phyloP scores from a whole-genome alignment of 2,888 invertebrate species.

The Xylota sylvarum region DNA sequence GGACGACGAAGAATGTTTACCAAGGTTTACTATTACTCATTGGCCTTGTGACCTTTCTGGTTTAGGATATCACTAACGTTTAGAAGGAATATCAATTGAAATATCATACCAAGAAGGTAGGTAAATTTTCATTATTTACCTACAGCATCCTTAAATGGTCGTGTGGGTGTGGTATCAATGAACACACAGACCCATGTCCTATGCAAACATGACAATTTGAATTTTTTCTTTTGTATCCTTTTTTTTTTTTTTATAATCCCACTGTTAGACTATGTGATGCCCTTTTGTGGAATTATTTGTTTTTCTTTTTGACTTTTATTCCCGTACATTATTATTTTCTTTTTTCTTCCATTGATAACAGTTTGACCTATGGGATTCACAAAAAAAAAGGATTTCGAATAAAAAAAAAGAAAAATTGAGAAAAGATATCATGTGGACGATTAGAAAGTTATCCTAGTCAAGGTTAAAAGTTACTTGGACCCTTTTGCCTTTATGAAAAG shows the following conservation, averaged over 20 bases:
- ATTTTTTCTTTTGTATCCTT: constrained; percentile 12
- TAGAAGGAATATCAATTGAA: constrained; percentile 23
- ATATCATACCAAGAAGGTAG: constrained; percentile 51
- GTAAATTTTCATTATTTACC: constrained; percentile 41
- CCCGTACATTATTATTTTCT: background rate
- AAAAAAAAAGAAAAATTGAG: background rate
- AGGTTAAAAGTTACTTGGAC: constrained; percentile 3
- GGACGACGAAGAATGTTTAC: constrained; percentile 22
- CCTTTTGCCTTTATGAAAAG: constrained; percentile 1
- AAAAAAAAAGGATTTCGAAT: background rate
- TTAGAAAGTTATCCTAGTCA: constrained; percentile 19
- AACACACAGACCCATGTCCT: constrained; percentile 35
- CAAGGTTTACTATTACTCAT: constrained; percentile 5
- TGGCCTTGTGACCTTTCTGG: constrained; percentile 46
- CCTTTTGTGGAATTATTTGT: constrained; percentile 19
- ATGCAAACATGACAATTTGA: constrained; percentile 40
- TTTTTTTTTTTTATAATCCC: background rate
- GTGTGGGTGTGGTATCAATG: constrained; percentile 70
- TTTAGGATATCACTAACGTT: constrained; percentile 11
- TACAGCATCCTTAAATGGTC: constrained; percentile 27
- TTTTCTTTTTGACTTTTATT: background rate
- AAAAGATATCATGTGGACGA: constrained; percentile 5
- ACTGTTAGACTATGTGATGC: background rate
- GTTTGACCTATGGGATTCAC: background rate
- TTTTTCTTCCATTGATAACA: background rate